Base-by-base conservation (phyloP, 2,113 vertebrate genomes). In the Coracopsis vasa region DNA sequence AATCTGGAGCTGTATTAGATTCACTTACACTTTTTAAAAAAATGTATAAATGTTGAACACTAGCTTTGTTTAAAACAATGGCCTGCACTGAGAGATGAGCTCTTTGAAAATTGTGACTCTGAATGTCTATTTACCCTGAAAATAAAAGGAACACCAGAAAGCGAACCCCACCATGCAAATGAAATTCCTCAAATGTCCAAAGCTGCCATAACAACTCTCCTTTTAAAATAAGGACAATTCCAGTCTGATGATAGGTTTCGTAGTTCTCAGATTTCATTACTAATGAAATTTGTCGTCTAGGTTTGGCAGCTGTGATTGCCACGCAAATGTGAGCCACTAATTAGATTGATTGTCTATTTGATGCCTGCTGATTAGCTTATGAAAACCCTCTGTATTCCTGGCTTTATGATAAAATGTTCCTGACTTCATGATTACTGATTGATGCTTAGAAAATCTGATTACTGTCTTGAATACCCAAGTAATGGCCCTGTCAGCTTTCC, bases 311-410 rank as follows among this genome's bases (percentile, higher is more conserved):
- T 97, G 95, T 98, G 98, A 97, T 97, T 98, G 96, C 97, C 96
- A 98, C 96, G 88, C 70, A 96, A 98, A 97, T 97, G 88, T 95
- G 97, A 97, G 90, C 97, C 92, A 97, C 98, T 98, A 98, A 98
- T 98, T 98, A 98, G 97, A 98, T 98, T 98, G 97, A 98, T 98
- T 98, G 97, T 98, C 97, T 98, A 97, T 98, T 97, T 98, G 98
- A 98, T 97, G 98, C 94, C 94, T 98, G 97, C 95, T 98, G 98
- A 98, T 98, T 98, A 98, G 97, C 97, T 98, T 98, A 97, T 97
- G 98, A 98, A 98, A 98, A 97, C 94, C 95, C 96, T 97, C 96
- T 97, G 95, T 97, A 98, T 98, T 97, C 85, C 95, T 97, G 96
- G 97, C 97, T 98, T 98, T 88, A 91, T 94, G 96, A 97, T 94